Percentiles rank a stretch among this genome's conserved stretches.
Conservation (phyloP, 1,140 invertebrate genomes). For the Lasioglossum baleicum region DNA sequence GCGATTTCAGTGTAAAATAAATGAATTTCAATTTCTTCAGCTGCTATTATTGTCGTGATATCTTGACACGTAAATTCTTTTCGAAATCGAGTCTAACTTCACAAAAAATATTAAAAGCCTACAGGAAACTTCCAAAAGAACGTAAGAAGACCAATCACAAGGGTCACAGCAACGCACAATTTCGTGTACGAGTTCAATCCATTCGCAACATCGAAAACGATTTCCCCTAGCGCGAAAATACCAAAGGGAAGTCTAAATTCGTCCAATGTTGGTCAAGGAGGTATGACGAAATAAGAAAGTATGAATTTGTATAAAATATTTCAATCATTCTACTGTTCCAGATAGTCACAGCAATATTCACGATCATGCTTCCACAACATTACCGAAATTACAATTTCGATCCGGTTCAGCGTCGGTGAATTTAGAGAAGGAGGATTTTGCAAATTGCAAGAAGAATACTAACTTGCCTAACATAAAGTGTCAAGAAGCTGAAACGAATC, state of each 20-base stretch:
- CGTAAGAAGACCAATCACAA: slow-evolving; percentile 9
- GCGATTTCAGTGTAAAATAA: too few relatives aligned
- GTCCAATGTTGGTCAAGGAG: slow-evolving; percentile 5
- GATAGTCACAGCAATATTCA: neutral
- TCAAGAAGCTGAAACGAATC: neutral
- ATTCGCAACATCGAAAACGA: neutral
- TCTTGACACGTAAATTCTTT: neutral
- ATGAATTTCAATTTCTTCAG: too few relatives aligned
- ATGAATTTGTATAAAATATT: neutral
- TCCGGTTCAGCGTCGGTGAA: neutral
- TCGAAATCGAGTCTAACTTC: neutral
- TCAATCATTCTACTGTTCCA: neutral
- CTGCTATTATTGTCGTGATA: too few relatives aligned
- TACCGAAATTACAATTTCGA: slow-evolving; percentile 40
- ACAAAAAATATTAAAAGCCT: slow-evolving; percentile 11
- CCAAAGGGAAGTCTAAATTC: neutral
- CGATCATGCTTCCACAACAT: neutral
- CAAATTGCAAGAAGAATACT: neutral
- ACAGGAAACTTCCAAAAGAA: slow-evolving; percentile 33
- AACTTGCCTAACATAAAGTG: slow-evolving; percentile 36
- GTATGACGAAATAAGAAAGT: neutral
- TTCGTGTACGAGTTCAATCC: slow-evolving; percentile 55
- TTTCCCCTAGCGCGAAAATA: neutral
- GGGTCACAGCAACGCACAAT: slow-evolving; percentile 51
- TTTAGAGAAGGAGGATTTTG: neutral